Conservation (phyloP, 2,113 vertebrate genomes). For the Oncorhynchus nerka region DNA sequence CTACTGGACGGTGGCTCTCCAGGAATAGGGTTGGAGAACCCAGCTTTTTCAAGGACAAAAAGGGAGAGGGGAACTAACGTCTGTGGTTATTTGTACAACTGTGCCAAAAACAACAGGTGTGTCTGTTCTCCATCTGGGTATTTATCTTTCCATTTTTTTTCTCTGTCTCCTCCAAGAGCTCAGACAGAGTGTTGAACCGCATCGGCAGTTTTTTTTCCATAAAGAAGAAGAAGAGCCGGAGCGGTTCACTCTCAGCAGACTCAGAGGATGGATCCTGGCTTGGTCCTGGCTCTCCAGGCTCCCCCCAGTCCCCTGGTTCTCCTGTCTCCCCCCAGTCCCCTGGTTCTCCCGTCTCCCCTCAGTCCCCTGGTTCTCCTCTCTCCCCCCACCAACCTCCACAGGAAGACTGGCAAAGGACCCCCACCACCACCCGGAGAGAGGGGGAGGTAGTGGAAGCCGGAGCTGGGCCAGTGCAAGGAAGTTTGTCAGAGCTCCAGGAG, state of each 20-base stretch:
- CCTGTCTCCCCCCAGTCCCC: slow-evolving; percentile 26
- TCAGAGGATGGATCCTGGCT: slow-evolving; percentile 8
- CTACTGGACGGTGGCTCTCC: too few relatives aligned
- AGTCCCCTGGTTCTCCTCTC: slow-evolving; percentile 12
- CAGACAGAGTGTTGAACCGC: slow-evolving; percentile 59
- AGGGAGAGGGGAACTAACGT: background rate
- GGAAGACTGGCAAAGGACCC: slow-evolving; percentile 37
- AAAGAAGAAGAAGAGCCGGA: slow-evolving; percentile 57
- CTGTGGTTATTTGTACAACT: background rate
- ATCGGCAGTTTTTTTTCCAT: slow-evolving; percentile 60
- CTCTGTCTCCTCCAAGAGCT: slow-evolving; percentile 49
- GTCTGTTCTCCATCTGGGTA: background rate
- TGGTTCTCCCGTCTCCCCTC: background rate
- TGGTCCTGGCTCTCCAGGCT: slow-evolving; percentile 1
- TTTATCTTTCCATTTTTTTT: background rate
- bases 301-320: slow-evolving; percentile 28
- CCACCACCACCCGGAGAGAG: slow-evolving; percentile 28
- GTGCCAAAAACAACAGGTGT: slow-evolving; percentile 6
- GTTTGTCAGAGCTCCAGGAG: background rate
- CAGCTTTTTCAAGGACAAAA: too few relatives aligned
- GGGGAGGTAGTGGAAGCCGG: background rate
- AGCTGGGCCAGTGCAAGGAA: background rate
- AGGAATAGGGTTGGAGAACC: too few relatives aligned
- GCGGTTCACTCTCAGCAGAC: slow-evolving; percentile 32
- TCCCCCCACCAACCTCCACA: background rate